These are phyloP conservation scores for Agapornis roseicollis DNA, from an alignment of 2,113 vertebrate genomes.

Conservation along the genomic window DNA sequence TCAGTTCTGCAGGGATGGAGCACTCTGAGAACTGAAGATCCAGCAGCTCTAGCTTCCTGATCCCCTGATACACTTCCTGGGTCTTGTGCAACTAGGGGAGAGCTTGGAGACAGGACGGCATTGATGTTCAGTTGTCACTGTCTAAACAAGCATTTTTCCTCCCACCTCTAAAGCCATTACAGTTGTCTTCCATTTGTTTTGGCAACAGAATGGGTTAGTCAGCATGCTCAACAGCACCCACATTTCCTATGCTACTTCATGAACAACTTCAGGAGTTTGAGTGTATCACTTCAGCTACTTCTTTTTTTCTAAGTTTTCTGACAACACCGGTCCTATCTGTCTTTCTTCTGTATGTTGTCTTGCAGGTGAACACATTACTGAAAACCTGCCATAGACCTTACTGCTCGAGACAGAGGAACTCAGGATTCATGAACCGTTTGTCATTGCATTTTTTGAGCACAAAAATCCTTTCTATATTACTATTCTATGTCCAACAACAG, in stretches of 20 bases:
- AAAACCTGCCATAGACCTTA: background rate
- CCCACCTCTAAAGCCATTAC: background rate
- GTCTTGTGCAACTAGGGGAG: background rate
- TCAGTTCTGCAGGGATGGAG: background rate
- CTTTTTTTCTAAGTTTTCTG: background rate
- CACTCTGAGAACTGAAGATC: background rate
- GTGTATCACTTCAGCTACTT: background rate
- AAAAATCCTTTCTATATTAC: background rate
- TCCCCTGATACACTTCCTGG: rapidly evolving
- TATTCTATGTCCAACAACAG: background rate
- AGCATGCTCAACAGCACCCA: background rate
- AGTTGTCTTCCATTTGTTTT: background rate
- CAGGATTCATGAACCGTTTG: background rate
- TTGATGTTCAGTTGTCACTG: background rate
- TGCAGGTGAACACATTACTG: background rate
- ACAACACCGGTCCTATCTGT: background rate
- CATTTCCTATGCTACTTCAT: background rate
- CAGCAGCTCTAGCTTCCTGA: background rate
- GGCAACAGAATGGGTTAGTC: background rate
- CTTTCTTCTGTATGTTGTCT: background rate
- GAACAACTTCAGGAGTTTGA: background rate
- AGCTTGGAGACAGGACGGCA: background rate
- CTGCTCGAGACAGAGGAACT: background rate
- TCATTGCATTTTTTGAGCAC: background rate
- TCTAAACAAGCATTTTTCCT: background rate